phyloP scores from a whole-genome alignment of 2,797 vertebrate genomes.

The Tragelaphus oryx region DNA sequence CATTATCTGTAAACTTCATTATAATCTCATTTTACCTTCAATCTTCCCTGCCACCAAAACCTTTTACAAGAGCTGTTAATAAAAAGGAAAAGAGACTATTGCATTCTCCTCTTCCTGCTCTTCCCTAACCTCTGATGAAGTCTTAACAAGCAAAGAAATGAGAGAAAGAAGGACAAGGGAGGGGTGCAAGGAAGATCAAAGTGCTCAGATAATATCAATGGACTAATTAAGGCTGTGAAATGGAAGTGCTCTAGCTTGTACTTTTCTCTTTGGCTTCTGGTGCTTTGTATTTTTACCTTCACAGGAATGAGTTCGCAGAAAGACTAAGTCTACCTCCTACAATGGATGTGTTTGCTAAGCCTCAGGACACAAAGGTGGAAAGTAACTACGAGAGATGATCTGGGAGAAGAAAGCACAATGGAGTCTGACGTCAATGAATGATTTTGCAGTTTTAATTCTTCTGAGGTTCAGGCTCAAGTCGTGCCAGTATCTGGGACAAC shows the following conservation, averaged over 20 bases:
- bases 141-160: slow-evolving; percentile 52
- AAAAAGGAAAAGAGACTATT: background rate
- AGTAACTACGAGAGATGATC: background rate
- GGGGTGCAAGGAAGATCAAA: background rate
- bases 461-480: background rate
- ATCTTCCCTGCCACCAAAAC: slow-evolving; percentile 33
- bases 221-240: slow-evolving; percentile 24
- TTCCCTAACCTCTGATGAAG: slow-evolving; percentile 34
- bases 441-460: background rate
- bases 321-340: background rate
- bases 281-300: background rate
- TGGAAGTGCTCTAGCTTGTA: background rate
- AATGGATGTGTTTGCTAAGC: background rate
- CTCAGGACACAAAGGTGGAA: background rate
- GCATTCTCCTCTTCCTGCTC: slow-evolving; percentile 4
- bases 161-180: background rate
- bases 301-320: background rate
- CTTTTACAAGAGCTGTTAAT: slow-evolving; percentile 31
- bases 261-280: background rate
- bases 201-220: background rate
- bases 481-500: background rate
- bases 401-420: background rate
- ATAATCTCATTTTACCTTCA: slow-evolving; percentile 40
- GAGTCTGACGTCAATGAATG: background rate
- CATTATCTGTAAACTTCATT: slow-evolving; percentile 31